A percentile compares a stretch with the other conserved stretches of the same genome.
phyloP scores from a whole-genome alignment of 64 coral and sea anemone genomes.

The Pocillopora verrucosa region DNA sequence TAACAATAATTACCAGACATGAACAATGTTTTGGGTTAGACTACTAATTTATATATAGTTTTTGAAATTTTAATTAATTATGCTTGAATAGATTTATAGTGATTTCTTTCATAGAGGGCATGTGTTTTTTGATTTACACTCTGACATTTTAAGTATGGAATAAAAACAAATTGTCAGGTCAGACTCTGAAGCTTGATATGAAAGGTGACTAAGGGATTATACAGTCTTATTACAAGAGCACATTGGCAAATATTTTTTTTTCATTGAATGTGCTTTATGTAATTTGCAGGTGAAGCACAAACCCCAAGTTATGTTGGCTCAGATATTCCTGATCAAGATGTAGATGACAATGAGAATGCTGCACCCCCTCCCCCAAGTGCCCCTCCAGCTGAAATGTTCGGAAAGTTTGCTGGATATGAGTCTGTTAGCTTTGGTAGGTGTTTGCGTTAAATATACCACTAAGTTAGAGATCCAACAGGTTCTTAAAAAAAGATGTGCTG shows the following conservation, averaged over 20 bases:
- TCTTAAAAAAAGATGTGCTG: too few relatives aligned
- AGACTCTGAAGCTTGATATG: too few relatives aligned
- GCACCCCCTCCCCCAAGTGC: slow-evolving; percentile 69
- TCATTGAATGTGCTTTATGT: neutral
- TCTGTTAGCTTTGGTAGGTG: slow-evolving; percentile 66
- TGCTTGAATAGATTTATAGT: neutral
- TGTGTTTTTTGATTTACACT: too few relatives aligned
- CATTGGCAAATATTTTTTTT: neutral
- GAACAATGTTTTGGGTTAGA: too few relatives aligned
- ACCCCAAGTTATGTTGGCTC: slow-evolving; percentile 53
- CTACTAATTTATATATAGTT: too few relatives aligned
- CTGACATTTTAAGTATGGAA: too few relatives aligned
- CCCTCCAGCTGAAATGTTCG: slow-evolving; percentile 73
- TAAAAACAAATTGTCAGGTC: too few relatives aligned
- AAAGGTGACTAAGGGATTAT: too few relatives aligned
- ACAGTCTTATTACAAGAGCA: neutral
- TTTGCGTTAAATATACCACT: neutral
- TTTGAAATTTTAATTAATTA: neutral
- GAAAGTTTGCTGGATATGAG: slow-evolving; percentile 78
- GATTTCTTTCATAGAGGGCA: neutral
- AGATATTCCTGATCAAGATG: slow-evolving; percentile 85
- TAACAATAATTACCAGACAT: too few relatives aligned
- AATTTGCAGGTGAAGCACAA: slow-evolving; percentile 33
- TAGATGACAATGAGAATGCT: slow-evolving; percentile 83
- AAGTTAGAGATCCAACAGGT: neutral